Percentiles rank a stretch among this genome's conserved stretches.
These are phyloP conservation scores for Stegophylla sp. DNA, from an alignment of 2,888 invertebrate genomes.

Conservation along the genomic window DNA sequence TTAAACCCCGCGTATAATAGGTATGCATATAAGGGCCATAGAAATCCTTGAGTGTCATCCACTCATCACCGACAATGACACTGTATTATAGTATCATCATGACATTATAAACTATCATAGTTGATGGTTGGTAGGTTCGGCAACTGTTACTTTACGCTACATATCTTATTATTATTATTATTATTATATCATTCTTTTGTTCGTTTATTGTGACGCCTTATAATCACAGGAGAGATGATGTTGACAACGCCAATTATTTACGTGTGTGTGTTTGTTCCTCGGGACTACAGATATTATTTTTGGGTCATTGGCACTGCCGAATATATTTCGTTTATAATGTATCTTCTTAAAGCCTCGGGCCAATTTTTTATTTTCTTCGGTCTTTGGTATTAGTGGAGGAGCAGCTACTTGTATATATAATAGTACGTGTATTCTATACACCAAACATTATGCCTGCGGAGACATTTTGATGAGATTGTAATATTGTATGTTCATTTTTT, in stretches of 20 bases:
- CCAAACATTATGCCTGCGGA: not conserved
- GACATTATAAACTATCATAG: slow-evolving; percentile 1
- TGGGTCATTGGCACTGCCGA: slow-evolving; percentile 46
- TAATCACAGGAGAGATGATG: slow-evolving; percentile 32
- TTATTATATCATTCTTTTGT: slow-evolving; percentile 57
- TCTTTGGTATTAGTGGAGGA: not conserved
- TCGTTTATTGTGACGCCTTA: slow-evolving; percentile 55
- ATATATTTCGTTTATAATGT: not conserved
- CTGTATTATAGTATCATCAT: too few relatives aligned
- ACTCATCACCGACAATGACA: not conserved
- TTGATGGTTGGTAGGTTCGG: not conserved
- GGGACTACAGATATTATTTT: slow-evolving; percentile 27
- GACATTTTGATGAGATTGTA: not conserved
- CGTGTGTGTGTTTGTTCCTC: slow-evolving; percentile 35
- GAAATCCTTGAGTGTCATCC: slow-evolving; percentile 24
- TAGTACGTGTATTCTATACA: not conserved
- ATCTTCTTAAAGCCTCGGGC: slow-evolving; percentile 22
- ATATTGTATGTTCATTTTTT: slow-evolving; percentile 1
- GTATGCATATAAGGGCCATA: slow-evolving; percentile 8
- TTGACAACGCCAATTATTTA: slow-evolving; percentile 56
- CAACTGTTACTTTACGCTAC: slow-evolving; percentile 64
- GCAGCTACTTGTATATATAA: not conserved
- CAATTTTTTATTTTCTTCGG: not conserved
- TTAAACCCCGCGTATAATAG: not conserved
- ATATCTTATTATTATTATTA: slow-evolving; percentile 38